phyloP scores from a whole-genome alignment of 2,888 invertebrate genomes.

The Kryphioiulus occultus region DNA sequence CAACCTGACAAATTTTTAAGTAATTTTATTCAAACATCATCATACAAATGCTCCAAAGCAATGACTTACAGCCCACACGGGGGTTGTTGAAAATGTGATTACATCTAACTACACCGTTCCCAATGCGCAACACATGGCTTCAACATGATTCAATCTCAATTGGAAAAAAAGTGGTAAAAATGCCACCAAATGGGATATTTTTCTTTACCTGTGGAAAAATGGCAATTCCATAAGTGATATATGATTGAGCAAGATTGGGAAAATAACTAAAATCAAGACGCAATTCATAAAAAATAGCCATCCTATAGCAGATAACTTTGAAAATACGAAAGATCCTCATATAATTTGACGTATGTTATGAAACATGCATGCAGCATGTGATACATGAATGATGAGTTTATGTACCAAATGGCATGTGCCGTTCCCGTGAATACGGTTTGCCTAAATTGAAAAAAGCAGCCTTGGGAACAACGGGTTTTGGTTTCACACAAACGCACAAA shows the following conservation, averaged over 20 bases:
- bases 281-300: slow-evolving; percentile 23
- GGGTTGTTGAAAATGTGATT: slow-evolving; percentile 22
- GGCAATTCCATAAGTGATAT: slow-evolving; percentile 23
- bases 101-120: slow-evolving; percentile 23
- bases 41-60: slow-evolving; percentile 23
- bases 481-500: slow-evolving; percentile 12
- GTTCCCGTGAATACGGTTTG: slow-evolving; percentile 16
- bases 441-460: slow-evolving; percentile 7
- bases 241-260: slow-evolving; percentile 17
- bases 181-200: slow-evolving; percentile 21
- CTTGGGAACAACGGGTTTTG: slow-evolving; percentile 14
- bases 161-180: slow-evolving; percentile 23
- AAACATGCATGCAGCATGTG: slow-evolving; percentile 23
- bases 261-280: slow-evolving; percentile 10
- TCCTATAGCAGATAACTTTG: slow-evolving; percentile 16
- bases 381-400: slow-evolving; percentile 8
- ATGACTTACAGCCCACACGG: slow-evolving; percentile 10
- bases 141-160: slow-evolving; percentile 16
- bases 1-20: not conserved
- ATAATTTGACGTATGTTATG: slow-evolving; percentile 23
- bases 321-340: slow-evolving; percentile 17
- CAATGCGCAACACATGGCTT: slow-evolving; percentile 23
- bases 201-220: slow-evolving; percentile 15
- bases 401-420: slow-evolving; percentile 4
- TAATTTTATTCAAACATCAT: slow-evolving; percentile 23